A percentile compares a stretch with the other conserved stretches of the same genome.
Conservation (phyloP, 2,888 invertebrate species). For the Crossocerus cetratus region DNA sequence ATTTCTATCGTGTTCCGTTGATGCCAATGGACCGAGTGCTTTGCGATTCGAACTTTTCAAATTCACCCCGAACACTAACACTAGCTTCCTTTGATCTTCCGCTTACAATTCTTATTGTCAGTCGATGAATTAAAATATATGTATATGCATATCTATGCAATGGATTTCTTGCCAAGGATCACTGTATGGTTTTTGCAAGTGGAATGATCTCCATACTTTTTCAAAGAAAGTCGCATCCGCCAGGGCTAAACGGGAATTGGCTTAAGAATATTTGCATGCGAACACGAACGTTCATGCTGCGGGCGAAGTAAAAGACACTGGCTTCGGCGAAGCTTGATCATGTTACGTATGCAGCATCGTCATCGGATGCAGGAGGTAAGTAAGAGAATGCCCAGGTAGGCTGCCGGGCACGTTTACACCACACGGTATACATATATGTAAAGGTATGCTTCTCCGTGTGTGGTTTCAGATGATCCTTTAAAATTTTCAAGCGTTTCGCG, state of each 20-base stretch:
- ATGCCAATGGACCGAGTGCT: constrained; percentile 49
- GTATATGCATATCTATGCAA: not conserved
- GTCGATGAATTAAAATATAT: too few species aligned
- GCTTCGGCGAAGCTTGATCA: constrained; percentile 19
- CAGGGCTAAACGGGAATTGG: not conserved
- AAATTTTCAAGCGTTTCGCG: constrained; percentile 20
- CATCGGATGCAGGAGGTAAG: constrained; percentile 16
- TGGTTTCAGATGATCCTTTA: constrained; percentile 1
- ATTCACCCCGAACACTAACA: constrained; percentile 52
- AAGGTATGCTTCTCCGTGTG: not conserved
- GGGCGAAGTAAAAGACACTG: constrained; percentile 11
- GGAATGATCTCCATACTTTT: too few species aligned
- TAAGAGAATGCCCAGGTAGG: not conserved
- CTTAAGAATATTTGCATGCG: not conserved
- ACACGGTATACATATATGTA: not conserved
- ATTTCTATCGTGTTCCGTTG: constrained; percentile 52
- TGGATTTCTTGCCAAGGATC: not conserved
- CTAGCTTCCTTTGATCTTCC: constrained; percentile 30
- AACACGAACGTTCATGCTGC: not conserved
- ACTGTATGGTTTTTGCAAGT: too few species aligned
- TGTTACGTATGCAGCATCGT: constrained; percentile 20
- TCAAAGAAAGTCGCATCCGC: not conserved
- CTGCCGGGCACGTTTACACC: not conserved
- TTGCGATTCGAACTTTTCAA: constrained; percentile 45
- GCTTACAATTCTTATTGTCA: too few species aligned